Evolutionary conservation across 2,113 vertebrate species (phyloP), one percentile per base, ranked within the genome.

Genomic region (Xenopus borealis): DNA sequence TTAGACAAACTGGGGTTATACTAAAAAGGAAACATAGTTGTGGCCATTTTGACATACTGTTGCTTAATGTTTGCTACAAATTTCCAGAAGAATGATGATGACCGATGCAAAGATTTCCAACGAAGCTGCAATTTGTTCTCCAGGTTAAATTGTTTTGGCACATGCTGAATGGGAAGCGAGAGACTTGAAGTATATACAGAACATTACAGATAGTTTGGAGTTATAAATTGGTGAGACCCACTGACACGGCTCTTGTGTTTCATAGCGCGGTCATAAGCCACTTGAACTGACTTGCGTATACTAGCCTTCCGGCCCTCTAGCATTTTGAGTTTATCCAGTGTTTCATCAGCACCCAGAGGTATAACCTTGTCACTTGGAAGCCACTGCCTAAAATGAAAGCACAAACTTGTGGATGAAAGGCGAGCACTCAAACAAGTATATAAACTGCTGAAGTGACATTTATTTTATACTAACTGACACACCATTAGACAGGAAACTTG

Each of bases 281-380:
- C 93, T 86, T 99, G 97, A 64, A 99, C 97, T 0, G 97, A 99
- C 79, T 98, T 98, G 80, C 97, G 94, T 86, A 98, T 96, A 90
- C 94, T 98, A 81, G 93, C 93, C 85, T 98, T 99, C 46, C 96
- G 91, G 10, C 94, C 97, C 85, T 99, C 97, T 88, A 99, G 86
- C 84, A 98, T 94, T 79, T 97, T 96, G 71, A 99, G 87, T 83
- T 98, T 99, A 90, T 99, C 97, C 55, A 94, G 94, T 0, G 96
- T 99, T 82, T 98, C 94, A 2, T 99, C 96, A 53, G 93, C 83
- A 0, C 96, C 96, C 19, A 98, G 75, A 6, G 95, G 94, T 10
- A 93, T 88, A 73, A 99, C 91, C 81, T 99, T 99, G 81, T 96
- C 93, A 23, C 94, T 90, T 0, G 96, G 95, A 62, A 99, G 93